Percentiles rank a stretch among this genome's conserved stretches.
phyloP scores from a whole-genome alignment of 2,888 invertebrate genomes.

The Calameuta idolon region DNA sequence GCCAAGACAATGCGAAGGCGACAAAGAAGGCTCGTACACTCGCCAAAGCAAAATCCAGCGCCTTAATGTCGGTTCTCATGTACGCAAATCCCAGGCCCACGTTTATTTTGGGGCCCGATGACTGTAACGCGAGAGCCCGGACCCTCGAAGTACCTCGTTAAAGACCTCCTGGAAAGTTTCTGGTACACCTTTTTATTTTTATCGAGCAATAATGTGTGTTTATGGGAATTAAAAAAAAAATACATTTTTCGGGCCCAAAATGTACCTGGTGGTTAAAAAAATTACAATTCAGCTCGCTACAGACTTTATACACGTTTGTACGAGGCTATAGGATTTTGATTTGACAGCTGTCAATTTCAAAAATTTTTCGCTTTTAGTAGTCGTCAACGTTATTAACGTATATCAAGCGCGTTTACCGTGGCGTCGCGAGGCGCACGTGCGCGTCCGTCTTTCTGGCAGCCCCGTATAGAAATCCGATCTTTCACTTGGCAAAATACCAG shows the following conservation, averaged over 20 bases:
- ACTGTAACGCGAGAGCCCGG: neutral
- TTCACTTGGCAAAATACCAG: constrained; percentile 45
- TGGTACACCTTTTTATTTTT: neutral
- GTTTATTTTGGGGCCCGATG: neutral
- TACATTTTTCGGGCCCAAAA: neutral
- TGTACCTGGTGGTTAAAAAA: no score
- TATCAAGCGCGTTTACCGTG: neutral
- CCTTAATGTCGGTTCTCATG: neutral
- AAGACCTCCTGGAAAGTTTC: neutral
- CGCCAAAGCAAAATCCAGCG: neutral
- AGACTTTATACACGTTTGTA: no score
- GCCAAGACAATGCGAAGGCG: neutral
- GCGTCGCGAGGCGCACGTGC: neutral
- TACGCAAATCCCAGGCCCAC: neutral
- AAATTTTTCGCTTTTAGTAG: neutral
- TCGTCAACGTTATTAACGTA: neutral
- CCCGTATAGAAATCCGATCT: neutral
- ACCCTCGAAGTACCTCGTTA: neutral
- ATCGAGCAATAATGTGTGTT: neutral
- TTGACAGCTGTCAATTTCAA: neutral
- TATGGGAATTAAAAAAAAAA: neutral
- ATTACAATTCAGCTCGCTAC: no score
- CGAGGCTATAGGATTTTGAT: neutral
- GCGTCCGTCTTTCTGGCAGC: neutral
- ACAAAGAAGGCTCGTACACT: neutral